Evolutionary conservation across 2,113 vertebrate genomes (phyloP).

Genomic region (Catharus bicknelli): DNA sequence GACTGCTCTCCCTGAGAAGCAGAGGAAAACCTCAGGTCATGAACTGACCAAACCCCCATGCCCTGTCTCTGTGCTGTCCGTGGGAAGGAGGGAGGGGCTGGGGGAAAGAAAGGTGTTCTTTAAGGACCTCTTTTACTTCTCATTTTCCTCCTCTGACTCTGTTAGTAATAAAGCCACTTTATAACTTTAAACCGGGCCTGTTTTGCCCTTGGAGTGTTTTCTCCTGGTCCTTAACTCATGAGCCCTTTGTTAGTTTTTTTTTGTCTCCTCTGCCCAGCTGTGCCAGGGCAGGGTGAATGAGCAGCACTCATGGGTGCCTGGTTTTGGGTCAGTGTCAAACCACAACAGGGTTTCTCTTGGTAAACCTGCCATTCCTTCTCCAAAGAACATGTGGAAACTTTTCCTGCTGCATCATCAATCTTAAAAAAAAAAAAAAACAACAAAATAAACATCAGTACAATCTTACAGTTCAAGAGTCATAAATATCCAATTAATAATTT

Average conservation of each 20-base stretch:
- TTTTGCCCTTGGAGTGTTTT: no score
- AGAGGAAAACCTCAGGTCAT: not conserved
- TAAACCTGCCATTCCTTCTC: not conserved
- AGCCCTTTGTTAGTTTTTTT: not conserved
- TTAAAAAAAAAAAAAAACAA: not conserved
- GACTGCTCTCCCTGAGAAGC: not conserved
- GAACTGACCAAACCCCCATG: no score
- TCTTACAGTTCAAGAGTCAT: not conserved
- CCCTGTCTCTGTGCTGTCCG: fast-evolving
- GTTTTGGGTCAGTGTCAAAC: not conserved
- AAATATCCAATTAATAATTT: not conserved
- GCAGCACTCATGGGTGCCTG: no score
- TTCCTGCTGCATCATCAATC: not conserved
- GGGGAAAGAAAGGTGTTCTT: no score
- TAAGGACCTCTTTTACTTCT: no score
- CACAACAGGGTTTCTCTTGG: not conserved
- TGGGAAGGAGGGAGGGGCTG: not conserved
- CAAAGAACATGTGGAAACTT: not conserved
- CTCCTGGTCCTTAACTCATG: no score
- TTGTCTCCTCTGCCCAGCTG: not conserved
- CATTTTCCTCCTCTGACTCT: no score
- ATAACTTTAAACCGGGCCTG: no score
- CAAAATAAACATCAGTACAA: not conserved
- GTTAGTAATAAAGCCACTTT: no score
- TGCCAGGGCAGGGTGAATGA: not conserved